These are phyloP conservation scores for Zelleria hepariella DNA, from an alignment of 2,888 invertebrate genomes.

Conservation along the genomic window DNA sequence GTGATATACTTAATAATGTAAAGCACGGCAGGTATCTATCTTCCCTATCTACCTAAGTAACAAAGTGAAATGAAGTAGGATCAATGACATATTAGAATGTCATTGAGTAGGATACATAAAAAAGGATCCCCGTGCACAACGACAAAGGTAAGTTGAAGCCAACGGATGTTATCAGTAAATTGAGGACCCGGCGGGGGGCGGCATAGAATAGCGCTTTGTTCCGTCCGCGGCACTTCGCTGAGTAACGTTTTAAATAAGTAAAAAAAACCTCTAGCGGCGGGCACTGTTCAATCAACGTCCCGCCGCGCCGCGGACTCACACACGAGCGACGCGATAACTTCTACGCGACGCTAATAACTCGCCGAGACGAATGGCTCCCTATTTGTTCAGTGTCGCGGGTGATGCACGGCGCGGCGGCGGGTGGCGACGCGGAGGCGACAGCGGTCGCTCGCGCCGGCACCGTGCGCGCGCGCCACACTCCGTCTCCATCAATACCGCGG, in stretches of 20 bases:
- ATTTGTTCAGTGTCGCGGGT: neutral
- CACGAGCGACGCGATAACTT: neutral
- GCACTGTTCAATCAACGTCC: slow-evolving; percentile 1
- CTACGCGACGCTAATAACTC: neutral
- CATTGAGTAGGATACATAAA: no score
- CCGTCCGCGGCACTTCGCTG: neutral
- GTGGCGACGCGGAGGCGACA: no score
- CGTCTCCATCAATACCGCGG: neutral
- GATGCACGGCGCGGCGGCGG: no score
- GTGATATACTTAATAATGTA: no score
- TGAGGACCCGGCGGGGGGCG: neutral
- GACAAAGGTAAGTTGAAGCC: neutral
- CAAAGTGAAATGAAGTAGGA: no score
- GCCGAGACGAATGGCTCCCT: neutral
- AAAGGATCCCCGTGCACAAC: no score
- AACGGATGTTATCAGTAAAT: neutral
- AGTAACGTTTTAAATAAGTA: neutral
- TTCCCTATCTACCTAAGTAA: no score
- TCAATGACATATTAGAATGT: no score
- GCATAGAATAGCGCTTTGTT: neutral
- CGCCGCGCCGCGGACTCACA: neutral
- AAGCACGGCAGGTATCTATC: no score
- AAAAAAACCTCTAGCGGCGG: neutral
- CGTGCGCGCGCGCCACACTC: neutral
- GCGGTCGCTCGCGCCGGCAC: neutral